A percentile compares a stretch with the other conserved stretches of the same genome.
phyloP scores from a whole-genome alignment of 2,797 vertebrate species.

The Rhodeus uyekii region DNA sequence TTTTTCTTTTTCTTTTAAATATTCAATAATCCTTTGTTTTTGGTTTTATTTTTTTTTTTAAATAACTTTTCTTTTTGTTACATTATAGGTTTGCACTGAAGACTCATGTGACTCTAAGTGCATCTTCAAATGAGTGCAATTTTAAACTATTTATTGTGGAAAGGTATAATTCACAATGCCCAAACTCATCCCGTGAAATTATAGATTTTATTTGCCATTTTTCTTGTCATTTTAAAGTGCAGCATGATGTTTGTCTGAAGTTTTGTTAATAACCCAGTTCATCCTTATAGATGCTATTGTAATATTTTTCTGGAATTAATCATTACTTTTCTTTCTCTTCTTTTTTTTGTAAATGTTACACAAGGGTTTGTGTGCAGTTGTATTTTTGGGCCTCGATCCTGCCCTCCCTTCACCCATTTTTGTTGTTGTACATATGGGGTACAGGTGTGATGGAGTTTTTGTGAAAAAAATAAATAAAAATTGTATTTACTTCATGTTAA shows the following conservation, averaged over 20 bases:
- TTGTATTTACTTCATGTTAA: neutral
- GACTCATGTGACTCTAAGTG: constrained; percentile 20
- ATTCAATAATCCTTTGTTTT: neutral
- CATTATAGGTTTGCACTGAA: constrained; percentile 11
- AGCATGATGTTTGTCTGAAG: neutral
- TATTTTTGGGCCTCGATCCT: neutral
- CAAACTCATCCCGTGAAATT: neutral
- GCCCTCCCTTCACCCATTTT: neutral
- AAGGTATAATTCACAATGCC: neutral
- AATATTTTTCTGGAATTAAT: neutral
- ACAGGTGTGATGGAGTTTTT: neutral
- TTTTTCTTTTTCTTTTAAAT: neutral
- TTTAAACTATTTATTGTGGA: constrained; percentile 22
- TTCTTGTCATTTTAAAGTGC: constrained; percentile 3
- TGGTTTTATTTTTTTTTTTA: too few species aligned
- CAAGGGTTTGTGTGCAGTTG: neutral
- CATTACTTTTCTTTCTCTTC: neutral
- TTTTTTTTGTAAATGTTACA: neutral
- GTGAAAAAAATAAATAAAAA: neutral
- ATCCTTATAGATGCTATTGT: neutral
- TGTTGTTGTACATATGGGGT: neutral
- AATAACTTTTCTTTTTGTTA: neutral
- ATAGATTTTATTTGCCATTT: neutral
- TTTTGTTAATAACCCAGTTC: neutral
- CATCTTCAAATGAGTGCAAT: neutral